phyloP scores from a whole-genome alignment of 2,888 invertebrate genomes.

The Corythucha ciliata region DNA sequence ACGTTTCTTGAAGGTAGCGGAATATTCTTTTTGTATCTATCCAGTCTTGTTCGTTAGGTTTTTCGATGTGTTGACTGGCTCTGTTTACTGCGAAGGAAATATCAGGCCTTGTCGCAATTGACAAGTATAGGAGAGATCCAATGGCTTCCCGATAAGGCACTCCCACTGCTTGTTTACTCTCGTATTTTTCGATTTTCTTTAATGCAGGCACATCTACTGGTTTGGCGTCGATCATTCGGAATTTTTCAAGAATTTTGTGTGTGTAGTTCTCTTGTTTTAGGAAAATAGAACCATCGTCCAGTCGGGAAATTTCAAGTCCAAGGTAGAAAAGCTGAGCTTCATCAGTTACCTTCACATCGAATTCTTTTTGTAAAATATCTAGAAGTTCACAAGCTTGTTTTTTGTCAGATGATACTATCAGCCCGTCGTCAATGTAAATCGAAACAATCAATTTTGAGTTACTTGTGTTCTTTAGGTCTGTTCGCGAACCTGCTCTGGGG shows the following conservation, averaged over 20 bases:
- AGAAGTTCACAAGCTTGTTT: slow-evolving; percentile 27
- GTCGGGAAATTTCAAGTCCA: slow-evolving; percentile 31
- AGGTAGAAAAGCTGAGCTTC: slow-evolving; percentile 31
- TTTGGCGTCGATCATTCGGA: slow-evolving; percentile 21
- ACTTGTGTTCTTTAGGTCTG: no score
- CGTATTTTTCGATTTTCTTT: slow-evolving; percentile 19
- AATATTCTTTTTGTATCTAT: slow-evolving; percentile 23
- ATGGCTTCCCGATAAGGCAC: slow-evolving; percentile 19
- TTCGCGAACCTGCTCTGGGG: no score
- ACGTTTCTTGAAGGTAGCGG: slow-evolving; percentile 27
- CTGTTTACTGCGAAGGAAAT: slow-evolving; percentile 26
- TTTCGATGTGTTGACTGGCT: slow-evolving; percentile 20
- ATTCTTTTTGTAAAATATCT: slow-evolving; percentile 14
- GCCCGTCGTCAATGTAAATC: slow-evolving; percentile 39
- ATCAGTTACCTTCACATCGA: slow-evolving; percentile 28
- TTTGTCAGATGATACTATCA: slow-evolving; percentile 31
- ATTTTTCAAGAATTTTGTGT: slow-evolving; percentile 23
- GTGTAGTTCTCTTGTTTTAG: slow-evolving; percentile 23
- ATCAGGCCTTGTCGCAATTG: slow-evolving; percentile 25
- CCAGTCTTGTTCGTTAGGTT: slow-evolving; percentile 16
- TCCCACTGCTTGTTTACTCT: neutral
- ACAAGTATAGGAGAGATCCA: slow-evolving; percentile 19
- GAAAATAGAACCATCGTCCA: slow-evolving; percentile 18
- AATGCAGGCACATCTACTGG: slow-evolving; percentile 16
- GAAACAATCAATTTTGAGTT: slow-evolving; percentile 37